A percentile compares a stretch with the other conserved stretches of the same genome.
Evolutionary conservation across 2,113 vertebrate species (phyloP).

Genomic region (Carassius carassius): DNA sequence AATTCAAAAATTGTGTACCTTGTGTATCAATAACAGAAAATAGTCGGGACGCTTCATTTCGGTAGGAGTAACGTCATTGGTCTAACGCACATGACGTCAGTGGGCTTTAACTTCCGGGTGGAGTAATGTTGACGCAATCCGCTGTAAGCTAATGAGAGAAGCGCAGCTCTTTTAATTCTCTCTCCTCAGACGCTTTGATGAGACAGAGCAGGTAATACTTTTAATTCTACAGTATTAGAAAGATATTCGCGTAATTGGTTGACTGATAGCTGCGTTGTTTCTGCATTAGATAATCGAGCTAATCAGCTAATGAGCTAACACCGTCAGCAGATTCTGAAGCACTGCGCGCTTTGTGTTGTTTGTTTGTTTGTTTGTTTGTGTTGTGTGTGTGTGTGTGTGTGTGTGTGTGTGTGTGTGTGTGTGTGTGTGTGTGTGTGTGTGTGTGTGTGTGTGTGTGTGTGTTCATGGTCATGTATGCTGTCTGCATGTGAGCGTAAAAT

Average conservation of each 20-base stretch:
- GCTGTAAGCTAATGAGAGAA: neutral
- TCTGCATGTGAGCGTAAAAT: neutral
- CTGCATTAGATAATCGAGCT: accelerated
- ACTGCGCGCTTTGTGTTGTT: neutral
- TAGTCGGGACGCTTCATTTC: neutral
- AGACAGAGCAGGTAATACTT: neutral
- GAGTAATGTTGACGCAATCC: constrained; percentile 18
- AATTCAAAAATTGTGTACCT: neutral
- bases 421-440: too few species aligned
- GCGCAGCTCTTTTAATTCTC: neutral
- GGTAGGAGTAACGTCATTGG: neutral
- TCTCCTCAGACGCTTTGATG: constrained; percentile 19
- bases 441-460: too few species aligned
- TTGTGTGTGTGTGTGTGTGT: too few species aligned
- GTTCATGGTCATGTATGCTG: neutral
- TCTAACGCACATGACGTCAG: neutral
- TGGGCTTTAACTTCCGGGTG: constrained; percentile 14
- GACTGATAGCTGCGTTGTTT: neutral
- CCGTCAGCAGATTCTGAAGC: neutral
- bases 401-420: too few species aligned
- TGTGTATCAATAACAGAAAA: neutral
- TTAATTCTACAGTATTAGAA: neutral
- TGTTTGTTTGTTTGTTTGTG: too few species aligned
- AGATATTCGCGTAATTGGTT: neutral
- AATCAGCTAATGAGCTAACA: neutral